Conservation (phyloP, 2,797 vertebrate species). For the Monodelphis domestica region DNA sequence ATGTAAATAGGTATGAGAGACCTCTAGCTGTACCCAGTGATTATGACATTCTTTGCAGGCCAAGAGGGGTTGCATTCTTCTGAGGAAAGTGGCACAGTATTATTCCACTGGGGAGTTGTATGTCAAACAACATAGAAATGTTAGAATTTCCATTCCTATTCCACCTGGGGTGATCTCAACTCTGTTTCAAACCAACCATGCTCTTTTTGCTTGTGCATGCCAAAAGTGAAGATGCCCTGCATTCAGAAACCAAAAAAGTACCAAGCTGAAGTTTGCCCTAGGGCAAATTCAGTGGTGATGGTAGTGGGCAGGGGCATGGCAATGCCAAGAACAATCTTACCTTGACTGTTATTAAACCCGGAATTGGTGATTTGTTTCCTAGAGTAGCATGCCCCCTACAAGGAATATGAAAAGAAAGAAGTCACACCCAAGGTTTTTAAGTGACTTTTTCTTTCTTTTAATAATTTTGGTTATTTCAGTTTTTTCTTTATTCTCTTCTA, state of each 20-base stretch:
- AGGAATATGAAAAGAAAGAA: not conserved
- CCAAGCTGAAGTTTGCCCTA: not conserved
- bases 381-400: not conserved
- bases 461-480: not conserved
- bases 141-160: not conserved
- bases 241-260: no score
- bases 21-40: not conserved
- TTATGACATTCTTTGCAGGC: not conserved
- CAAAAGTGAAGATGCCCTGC: no score
- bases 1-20: no score
- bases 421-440: not conserved
- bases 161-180: not conserved
- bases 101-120: not conserved
- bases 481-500: not conserved
- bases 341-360: not conserved
- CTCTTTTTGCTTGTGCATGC: not conserved
- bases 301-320: not conserved
- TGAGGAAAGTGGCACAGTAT: not conserved
- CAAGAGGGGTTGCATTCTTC: not conserved
- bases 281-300: not conserved
- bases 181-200: not conserved
- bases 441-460: not conserved
- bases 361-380: not conserved
- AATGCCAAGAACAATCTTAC: not conserved
- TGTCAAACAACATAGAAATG: not conserved